Evolutionary conservation across 2,888 invertebrate genomes (phyloP).

Genomic region (Agonopterix alstromeriana): DNA sequence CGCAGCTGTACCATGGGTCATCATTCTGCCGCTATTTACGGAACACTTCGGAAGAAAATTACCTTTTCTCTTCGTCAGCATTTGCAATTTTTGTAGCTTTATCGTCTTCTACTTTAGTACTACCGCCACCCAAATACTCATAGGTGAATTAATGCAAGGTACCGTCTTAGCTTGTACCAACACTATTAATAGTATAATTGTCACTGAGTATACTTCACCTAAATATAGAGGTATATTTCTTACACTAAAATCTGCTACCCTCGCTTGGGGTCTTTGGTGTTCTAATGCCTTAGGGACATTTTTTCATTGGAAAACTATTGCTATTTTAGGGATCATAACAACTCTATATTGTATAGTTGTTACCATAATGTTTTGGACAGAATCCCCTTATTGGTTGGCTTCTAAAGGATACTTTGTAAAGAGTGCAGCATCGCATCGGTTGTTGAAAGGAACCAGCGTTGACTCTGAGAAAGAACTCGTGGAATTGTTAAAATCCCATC

Average conservation of each 20-base stretch:
- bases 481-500: neutral
- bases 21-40: constrained; percentile 29
- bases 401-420: constrained; percentile 13
- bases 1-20: constrained; percentile 29
- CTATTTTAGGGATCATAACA: constrained; percentile 2
- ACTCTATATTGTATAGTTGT: constrained; percentile 2
- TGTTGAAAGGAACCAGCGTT: neutral
- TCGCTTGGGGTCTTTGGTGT: constrained; percentile 17
- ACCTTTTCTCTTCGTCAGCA: constrained; percentile 27
- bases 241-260: constrained; percentile 13
- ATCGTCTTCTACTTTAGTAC: constrained; percentile 25
- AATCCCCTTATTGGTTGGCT: constrained; percentile 18
- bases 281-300: constrained; percentile 15
- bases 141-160: constrained; percentile 30
- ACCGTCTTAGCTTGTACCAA: constrained; percentile 13
- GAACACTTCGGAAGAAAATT: constrained; percentile 30
- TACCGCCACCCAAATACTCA: constrained; percentile 22
- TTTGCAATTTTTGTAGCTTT: constrained; percentile 19
- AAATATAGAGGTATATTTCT: constrained; percentile 15
- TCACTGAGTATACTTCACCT: constrained; percentile 9
- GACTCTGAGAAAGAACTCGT: constrained; percentile 15
- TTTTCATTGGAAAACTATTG: constrained; percentile 11
- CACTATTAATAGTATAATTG: neutral
- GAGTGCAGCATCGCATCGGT: neutral
- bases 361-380: constrained; percentile 12